A percentile compares a stretch with the other conserved stretches of the same genome.
Evolutionary conservation across 2,797 vertebrate genomes (phyloP).

Genomic region (Gouania willdenowi): DNA sequence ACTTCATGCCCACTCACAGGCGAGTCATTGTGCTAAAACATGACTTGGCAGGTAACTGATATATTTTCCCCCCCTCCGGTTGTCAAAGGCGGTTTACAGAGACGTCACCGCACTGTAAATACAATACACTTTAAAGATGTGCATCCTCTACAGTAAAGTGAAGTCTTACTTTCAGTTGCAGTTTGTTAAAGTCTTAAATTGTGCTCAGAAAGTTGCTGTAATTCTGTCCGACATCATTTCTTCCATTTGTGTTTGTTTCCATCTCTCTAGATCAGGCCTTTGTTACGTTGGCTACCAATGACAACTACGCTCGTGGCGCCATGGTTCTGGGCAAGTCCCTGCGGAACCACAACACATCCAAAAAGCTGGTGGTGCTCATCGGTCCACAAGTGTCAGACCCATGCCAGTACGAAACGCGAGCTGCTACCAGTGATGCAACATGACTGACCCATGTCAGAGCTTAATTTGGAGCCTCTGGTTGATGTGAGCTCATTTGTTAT

Average conservation of each 20-base stretch:
- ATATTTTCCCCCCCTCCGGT: constrained; percentile 18
- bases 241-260: no score
- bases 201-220: no score
- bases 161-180: no score
- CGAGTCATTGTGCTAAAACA: constrained; percentile 30
- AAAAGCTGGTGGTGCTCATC: constrained; percentile 82
- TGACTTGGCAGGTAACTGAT: constrained; percentile 39
- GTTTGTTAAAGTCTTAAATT: no score
- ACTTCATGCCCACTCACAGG: constrained; percentile 37
- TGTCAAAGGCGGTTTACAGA: neutral
- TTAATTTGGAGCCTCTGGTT: neutral
- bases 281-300: constrained; percentile 95
- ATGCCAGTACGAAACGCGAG: constrained; percentile 77
- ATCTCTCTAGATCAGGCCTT: constrained; percentile 88
- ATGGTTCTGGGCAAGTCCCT: constrained; percentile 92
- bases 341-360: constrained; percentile 82
- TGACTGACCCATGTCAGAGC: neutral
- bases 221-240: no score
- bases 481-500: neutral
- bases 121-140: constrained; percentile 19
- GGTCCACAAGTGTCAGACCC: constrained; percentile 87
- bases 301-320: constrained; percentile 90
- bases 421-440: neutral
- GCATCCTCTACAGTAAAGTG: neutral
- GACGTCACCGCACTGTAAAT: constrained; percentile 10